Percentiles rank a stretch among this genome's conserved stretches.
phyloP scores from a whole-genome alignment of 2,113 vertebrate species.

The Antechinus flavipes region DNA sequence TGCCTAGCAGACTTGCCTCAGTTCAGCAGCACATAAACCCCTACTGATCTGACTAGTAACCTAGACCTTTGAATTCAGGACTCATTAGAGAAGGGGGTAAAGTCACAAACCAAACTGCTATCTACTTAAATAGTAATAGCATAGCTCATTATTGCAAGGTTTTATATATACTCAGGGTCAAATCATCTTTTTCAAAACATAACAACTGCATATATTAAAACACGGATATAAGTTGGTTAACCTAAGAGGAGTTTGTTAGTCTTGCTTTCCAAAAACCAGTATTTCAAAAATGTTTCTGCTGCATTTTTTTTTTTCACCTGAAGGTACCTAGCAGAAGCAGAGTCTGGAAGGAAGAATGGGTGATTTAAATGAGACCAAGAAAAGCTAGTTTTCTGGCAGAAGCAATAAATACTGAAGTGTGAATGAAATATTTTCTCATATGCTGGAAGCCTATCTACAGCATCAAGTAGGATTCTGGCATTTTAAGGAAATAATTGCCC shows the following conservation, averaged over 20 bases:
- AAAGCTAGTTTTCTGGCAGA: slow-evolving; percentile 56
- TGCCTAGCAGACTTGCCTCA: slow-evolving; percentile 66
- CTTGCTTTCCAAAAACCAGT: not conserved
- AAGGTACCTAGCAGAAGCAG: slow-evolving; percentile 9
- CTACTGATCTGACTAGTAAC: slow-evolving; percentile 60
- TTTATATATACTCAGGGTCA: slow-evolving; percentile 45
- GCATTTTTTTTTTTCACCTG: slow-evolving; percentile 51
- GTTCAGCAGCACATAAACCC: slow-evolving; percentile 54
- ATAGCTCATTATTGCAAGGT: not conserved
- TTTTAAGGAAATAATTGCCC: not conserved
- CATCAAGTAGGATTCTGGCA: slow-evolving; percentile 38
- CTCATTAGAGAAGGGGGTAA: not conserved
- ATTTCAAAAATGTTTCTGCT: not conserved
- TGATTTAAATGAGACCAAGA: slow-evolving; percentile 14
- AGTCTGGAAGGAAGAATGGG: not conserved
- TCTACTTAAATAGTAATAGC: slow-evolving; percentile 11
- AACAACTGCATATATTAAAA: slow-evolving; percentile 29
- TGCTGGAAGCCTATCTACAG: slow-evolving; percentile 43
- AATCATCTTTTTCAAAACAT: slow-evolving; percentile 20
- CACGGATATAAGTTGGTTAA: not conserved
- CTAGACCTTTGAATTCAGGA: slow-evolving; percentile 48
- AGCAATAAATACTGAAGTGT: slow-evolving; percentile 42
- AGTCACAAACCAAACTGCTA: slow-evolving; percentile 33
- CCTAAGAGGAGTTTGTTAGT: slow-evolving; percentile 30
- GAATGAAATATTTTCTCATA: slow-evolving; percentile 47